Conservation (phyloP, 2,113 vertebrate species). For the Sprattus sprattus region DNA sequence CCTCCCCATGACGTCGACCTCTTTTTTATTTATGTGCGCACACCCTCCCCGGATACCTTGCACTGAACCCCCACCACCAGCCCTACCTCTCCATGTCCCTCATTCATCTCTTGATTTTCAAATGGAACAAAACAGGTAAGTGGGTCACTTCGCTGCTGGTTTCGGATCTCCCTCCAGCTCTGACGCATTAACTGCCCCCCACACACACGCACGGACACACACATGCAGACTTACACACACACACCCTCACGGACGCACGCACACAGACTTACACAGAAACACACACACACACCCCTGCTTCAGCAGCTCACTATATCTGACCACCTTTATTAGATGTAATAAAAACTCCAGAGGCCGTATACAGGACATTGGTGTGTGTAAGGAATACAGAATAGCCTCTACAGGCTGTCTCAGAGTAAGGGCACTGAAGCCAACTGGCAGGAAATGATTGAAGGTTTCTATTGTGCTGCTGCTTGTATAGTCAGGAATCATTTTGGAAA, state of each 20-base stretch:
- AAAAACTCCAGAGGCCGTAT: not conserved
- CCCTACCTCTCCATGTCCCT: not conserved
- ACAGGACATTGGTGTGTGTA: not conserved
- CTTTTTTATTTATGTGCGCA: not conserved
- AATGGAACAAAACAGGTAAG: slow-evolving; percentile 60
- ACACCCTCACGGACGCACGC: not conserved
- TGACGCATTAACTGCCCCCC: slow-evolving; percentile 33
- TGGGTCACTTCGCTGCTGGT: slow-evolving; percentile 59
- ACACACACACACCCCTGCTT: not conserved
- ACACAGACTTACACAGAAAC: slow-evolving; percentile 10
- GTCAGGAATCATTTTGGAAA: no score
- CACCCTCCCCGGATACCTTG: not conserved
- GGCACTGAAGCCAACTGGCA: not conserved
- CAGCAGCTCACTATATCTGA: not conserved
- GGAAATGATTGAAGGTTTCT: not conserved
- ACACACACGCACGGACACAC: not conserved
- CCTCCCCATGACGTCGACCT: not conserved
- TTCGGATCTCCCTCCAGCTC: slow-evolving; percentile 38
- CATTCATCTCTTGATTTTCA: slow-evolving; percentile 32
- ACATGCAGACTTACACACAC: not conserved
- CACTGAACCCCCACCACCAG: not conserved
- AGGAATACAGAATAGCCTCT: not conserved
- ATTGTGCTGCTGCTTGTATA: no score
- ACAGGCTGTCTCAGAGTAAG: not conserved
- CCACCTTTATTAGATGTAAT: slow-evolving; percentile 15